Conservation (phyloP, 2,797 vertebrate species). For the Mycteria americana region DNA sequence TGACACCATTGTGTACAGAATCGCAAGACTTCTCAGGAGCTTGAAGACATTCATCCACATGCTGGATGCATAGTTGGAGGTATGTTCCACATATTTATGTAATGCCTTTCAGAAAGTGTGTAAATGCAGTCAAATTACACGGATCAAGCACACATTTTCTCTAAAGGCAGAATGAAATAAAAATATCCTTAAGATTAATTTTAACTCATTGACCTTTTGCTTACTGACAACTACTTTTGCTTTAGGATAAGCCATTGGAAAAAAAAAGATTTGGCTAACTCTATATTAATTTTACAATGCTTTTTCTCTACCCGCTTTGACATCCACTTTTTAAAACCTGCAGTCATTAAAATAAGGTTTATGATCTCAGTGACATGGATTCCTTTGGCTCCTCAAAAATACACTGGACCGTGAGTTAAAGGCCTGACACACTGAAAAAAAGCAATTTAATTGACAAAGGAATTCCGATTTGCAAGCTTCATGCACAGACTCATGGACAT, state of each 20-base stretch:
- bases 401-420: background rate
- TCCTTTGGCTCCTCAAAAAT: conserved; percentile 1
- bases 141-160: background rate
- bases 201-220: conserved; percentile 51
- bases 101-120: conserved; percentile 8
- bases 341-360: conserved; percentile 21
- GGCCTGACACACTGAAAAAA: background rate
- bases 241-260: conserved; percentile 30
- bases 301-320: conserved; percentile 11
- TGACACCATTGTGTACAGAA: background rate
- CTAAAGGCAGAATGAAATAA: conserved; percentile 38
- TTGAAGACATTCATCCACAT: background rate
- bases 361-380: background rate
- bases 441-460: background rate
- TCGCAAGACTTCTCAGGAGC: background rate
- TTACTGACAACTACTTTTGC: conserved; percentile 39
- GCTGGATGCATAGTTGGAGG: background rate
- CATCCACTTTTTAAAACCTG: background rate
- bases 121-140: conserved; percentile 10
- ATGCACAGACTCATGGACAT: background rate
- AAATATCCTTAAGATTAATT: conserved; percentile 37
- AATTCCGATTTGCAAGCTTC: background rate
- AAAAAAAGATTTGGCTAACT: conserved; percentile 3
- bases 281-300: background rate
- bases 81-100: background rate